Evolutionary conservation across 1,140 invertebrate genomes (phyloP).

Genomic region (Schlechtendalia chinensis): DNA sequence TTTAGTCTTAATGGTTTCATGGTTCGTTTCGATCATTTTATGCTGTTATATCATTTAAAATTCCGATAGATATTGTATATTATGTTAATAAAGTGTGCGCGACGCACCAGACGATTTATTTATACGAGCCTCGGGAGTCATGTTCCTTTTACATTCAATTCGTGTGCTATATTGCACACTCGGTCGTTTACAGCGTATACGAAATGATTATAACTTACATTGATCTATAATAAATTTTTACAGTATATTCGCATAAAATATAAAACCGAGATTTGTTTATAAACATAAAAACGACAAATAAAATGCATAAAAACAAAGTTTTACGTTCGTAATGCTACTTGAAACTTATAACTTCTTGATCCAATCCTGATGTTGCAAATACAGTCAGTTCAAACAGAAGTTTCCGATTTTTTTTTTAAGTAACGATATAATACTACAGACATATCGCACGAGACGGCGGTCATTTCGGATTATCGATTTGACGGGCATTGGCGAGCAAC

Average conservation of each 20-base stretch:
- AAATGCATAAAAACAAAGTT: slow-evolving; percentile 13
- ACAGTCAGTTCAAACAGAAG: not conserved
- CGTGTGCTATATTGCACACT: not conserved
- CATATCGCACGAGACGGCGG: no score
- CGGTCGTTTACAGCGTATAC: not conserved
- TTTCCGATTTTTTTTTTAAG: not conserved
- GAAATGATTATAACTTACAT: not conserved
- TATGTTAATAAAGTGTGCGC: not conserved
- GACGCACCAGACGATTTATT: no score
- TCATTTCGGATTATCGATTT: no score
- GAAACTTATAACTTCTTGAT: not conserved
- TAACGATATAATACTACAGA: not conserved
- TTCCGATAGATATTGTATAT: no score
- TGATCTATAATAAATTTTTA: not conserved
- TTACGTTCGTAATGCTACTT: not conserved
- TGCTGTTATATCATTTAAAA: not conserved
- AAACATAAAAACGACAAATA: not conserved
- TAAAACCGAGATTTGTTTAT: slow-evolving; percentile 5
- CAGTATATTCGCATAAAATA: slow-evolving; percentile 6
- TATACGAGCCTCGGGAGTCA: not conserved
- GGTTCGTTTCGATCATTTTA: no score
- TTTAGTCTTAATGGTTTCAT: not conserved
- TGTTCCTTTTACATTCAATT: not conserved
- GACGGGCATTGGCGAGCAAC: no score
- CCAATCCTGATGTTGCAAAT: not conserved